A percentile compares a stretch with the other conserved stretches of the same genome.
Conservation (phyloP, 2,797 vertebrate species). For the Characodon lateralis region DNA sequence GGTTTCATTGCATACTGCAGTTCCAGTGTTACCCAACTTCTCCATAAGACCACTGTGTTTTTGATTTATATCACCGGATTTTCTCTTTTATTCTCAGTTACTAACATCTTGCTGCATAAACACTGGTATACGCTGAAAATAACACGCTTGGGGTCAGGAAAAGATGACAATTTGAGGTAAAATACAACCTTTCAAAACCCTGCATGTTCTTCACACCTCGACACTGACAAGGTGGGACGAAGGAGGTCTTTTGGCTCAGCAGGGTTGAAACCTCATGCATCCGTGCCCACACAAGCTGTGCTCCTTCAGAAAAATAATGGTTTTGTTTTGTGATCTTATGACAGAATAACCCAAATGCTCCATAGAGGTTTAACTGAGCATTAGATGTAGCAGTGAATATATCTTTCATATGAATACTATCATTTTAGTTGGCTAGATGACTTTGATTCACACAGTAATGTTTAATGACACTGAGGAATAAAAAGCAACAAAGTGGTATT, state of each 20-base stretch:
- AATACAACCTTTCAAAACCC: not conserved
- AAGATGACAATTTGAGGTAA: slow-evolving; percentile 1
- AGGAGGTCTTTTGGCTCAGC: not conserved
- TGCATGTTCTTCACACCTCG: not conserved
- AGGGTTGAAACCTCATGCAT: not conserved
- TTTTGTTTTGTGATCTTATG: not conserved
- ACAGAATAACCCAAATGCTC: not conserved
- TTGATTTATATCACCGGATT: not conserved
- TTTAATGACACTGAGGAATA: slow-evolving; percentile 21
- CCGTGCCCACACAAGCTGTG: not conserved
- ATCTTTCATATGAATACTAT: slow-evolving; percentile 4
- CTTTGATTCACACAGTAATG: slow-evolving; percentile 13
- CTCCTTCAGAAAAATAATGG: slow-evolving; percentile 6
- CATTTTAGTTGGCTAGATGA: not conserved
- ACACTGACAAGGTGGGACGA: slow-evolving; percentile 1
- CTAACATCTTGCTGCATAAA: not conserved
- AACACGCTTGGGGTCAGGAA: not conserved
- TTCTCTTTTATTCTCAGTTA: not conserved
- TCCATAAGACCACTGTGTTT: not conserved
- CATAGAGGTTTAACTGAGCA: not conserved
- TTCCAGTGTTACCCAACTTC: not conserved
- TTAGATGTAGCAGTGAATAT: not conserved
- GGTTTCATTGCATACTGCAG: not conserved
- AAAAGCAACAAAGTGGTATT: slow-evolving; percentile 35
- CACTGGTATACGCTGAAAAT: not conserved